Conservation (phyloP, 2,113 vertebrate species). For the Turdus rufiventris region DNA sequence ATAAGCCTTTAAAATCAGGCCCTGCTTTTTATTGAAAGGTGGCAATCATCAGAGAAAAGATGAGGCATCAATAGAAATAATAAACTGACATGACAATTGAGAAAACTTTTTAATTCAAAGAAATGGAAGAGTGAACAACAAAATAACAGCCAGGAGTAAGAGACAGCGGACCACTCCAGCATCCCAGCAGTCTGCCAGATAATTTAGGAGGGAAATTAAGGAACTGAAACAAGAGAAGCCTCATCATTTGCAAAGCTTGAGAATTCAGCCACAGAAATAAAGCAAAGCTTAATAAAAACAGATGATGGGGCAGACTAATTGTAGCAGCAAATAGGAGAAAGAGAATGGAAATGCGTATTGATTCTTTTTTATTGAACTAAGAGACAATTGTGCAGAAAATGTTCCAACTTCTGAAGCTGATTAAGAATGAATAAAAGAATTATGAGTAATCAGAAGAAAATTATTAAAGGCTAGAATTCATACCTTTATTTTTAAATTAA, state of each 20-base stretch:
- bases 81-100: neutral
- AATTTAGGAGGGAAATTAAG: slow-evolving; percentile 25
- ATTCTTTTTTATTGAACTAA: slow-evolving; percentile 11
- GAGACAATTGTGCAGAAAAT: slow-evolving; percentile 35
- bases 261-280: slow-evolving; percentile 57
- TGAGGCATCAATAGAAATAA: neutral
- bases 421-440: slow-evolving; percentile 29
- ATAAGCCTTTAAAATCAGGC: neutral
- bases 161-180: neutral
- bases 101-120: neutral
- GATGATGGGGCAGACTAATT: slow-evolving; percentile 24
- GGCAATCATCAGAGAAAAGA: neutral
- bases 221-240: neutral
- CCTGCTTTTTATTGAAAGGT: neutral
- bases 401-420: slow-evolving; percentile 27
- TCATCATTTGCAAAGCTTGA: slow-evolving; percentile 24
- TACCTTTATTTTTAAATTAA: slow-evolving; percentile 42
- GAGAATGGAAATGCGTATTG: neutral
- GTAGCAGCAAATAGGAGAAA: slow-evolving; percentile 11
- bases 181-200: neutral
- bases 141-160: neutral
- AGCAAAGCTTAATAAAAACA: slow-evolving; percentile 57
- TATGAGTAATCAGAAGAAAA: slow-evolving; percentile 16
- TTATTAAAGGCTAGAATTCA: slow-evolving; percentile 16
- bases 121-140: neutral